phyloP scores from a whole-genome alignment of 2,888 invertebrate species.

The Lycia hirtaria region DNA sequence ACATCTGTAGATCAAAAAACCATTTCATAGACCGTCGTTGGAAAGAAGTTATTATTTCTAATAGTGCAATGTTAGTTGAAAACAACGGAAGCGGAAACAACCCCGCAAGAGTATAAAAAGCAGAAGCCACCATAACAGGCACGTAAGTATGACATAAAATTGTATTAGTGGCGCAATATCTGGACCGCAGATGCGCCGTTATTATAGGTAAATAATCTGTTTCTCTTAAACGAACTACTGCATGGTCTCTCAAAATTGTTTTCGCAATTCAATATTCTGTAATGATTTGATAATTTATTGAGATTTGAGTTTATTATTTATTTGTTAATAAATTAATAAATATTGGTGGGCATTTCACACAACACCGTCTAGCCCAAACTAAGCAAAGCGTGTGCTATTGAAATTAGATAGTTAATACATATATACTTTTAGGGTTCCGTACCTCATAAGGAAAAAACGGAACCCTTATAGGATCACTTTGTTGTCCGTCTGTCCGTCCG shows the following conservation, averaged over 20 bases:
- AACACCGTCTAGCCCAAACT: too few relatives aligned
- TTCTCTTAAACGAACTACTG: slow-evolving; percentile 19
- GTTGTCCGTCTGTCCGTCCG: too few relatives aligned
- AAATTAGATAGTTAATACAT: too few relatives aligned
- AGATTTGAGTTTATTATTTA: neutral
- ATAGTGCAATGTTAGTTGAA: neutral
- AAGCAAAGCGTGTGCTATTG: too few relatives aligned
- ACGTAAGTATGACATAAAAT: slow-evolving; percentile 40
- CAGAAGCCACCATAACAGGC: neutral
- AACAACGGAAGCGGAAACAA: neutral
- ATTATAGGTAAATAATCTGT: slow-evolving; percentile 49
- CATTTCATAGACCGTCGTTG: too few relatives aligned
- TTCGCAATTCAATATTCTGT: slow-evolving; percentile 23
- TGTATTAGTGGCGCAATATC: slow-evolving; percentile 46
- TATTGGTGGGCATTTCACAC: too few relatives aligned
- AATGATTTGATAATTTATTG: neutral
- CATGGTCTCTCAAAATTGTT: slow-evolving; percentile 26
- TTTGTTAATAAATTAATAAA: neutral
- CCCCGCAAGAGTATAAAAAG: slow-evolving; percentile 10
- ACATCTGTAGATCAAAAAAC: too few relatives aligned
- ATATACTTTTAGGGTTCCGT: too few relatives aligned
- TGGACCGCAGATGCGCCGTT: slow-evolving; percentile 48
- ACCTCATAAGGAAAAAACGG: too few relatives aligned
- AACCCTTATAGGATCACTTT: too few relatives aligned
- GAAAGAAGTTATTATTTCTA: too few relatives aligned